phyloP scores from a whole-genome alignment of 2,888 invertebrate species.

The Sarcophaga caerulescens region DNA sequence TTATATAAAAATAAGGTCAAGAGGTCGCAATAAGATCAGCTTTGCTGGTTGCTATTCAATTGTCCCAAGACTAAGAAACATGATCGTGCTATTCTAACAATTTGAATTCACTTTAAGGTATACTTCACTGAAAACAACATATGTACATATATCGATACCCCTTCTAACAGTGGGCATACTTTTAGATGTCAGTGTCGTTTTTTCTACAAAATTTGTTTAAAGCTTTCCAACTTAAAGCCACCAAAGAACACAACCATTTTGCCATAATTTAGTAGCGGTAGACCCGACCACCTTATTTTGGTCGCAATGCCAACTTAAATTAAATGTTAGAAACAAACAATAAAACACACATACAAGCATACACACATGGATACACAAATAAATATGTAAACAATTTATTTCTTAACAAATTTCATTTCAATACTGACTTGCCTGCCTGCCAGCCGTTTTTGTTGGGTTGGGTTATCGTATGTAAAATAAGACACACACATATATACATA shows the following conservation, averaged over 20 bases:
- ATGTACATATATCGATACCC: not conserved
- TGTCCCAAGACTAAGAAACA: not conserved
- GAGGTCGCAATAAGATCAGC: too few relatives aligned
- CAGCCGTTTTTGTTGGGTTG: not conserved
- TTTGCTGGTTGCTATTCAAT: too few relatives aligned
- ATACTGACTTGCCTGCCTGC: not conserved
- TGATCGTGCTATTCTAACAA: not conserved
- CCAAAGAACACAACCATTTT: not conserved
- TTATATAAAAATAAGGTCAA: too few relatives aligned
- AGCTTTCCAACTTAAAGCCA: not conserved
- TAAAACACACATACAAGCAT: not conserved
- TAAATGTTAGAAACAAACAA: conserved; percentile 20
- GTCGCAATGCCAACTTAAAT: conserved; percentile 31
- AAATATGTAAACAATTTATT: conserved; percentile 9
- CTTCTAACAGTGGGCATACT: not conserved
- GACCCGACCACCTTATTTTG: conserved; percentile 31
- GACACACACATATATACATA: not conserved
- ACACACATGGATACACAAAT: not conserved
- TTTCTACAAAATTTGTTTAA: not conserved
- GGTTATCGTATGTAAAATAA: not conserved
- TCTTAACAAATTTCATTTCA: conserved; percentile 45
- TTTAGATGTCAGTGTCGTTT: not conserved
- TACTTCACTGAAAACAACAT: too few relatives aligned
- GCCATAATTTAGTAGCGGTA: conserved; percentile 10
- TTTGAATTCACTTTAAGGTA: not conserved